phyloP scores from a whole-genome alignment of 2,888 invertebrate genomes.

The Heliconius ismenius region DNA sequence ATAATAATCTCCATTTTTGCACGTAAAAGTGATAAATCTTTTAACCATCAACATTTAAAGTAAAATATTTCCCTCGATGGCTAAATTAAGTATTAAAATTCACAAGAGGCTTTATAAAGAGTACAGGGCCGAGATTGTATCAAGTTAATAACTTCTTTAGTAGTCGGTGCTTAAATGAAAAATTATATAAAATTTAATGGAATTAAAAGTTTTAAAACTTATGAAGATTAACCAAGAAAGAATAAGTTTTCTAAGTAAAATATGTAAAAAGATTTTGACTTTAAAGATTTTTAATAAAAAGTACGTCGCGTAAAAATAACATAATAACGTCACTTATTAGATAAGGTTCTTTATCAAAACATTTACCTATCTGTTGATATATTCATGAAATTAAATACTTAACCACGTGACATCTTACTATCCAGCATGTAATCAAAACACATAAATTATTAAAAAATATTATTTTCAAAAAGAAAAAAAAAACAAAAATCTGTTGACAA shows the following conservation, averaged over 20 bases:
- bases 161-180: constrained; percentile 55
- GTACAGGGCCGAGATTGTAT: constrained; percentile 66
- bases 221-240: neutral
- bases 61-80: constrained; percentile 40
- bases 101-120: constrained; percentile 60
- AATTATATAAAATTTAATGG: constrained; percentile 54
- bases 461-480: constrained; percentile 59
- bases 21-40: constrained; percentile 20
- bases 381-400: constrained; percentile 32
- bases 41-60: constrained; percentile 14
- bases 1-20: constrained; percentile 21
- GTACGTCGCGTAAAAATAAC: neutral
- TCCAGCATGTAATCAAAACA: constrained; percentile 49
- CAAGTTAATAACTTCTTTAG: constrained; percentile 74
- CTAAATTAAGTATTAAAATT: constrained; percentile 62
- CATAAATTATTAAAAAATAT: constrained; percentile 67
- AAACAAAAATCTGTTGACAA: constrained; percentile 74
- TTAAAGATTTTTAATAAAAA: too few species aligned
- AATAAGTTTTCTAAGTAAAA: neutral
- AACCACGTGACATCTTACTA: constrained; percentile 37
- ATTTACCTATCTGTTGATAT: constrained; percentile 24
- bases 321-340: neutral
- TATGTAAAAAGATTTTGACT: neutral
- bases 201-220: constrained; percentile 37
- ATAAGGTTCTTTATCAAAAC: neutral